Percentiles rank a stretch among this genome's conserved stretches.
Evolutionary conservation across 64 coral and sea anemone species (phyloP).

Genomic region (Pocillopora verrucosa): DNA sequence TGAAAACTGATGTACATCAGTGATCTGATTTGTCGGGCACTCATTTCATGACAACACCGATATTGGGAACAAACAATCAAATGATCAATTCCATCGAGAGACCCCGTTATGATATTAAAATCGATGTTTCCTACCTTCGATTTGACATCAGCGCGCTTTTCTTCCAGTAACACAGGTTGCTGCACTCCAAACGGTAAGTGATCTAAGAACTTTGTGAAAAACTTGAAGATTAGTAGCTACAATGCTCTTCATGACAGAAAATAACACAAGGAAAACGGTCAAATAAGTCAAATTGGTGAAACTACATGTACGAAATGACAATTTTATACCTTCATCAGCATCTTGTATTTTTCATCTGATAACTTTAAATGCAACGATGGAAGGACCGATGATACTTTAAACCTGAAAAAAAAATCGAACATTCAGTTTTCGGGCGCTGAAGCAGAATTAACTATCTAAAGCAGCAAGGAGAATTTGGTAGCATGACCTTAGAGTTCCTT

Average conservation of each 20-base stretch:
- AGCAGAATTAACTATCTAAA: too few relatives aligned
- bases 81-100: too few relatives aligned
- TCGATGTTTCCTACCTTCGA: slow-evolving; percentile 1
- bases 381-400: slow-evolving; percentile 73
- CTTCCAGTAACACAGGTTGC: slow-evolving; percentile 8
- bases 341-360: slow-evolving; percentile 83
- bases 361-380: slow-evolving; percentile 76
- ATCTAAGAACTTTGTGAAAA: background rate
- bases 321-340: slow-evolving; percentile 80
- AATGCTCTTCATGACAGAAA: too few relatives aligned
- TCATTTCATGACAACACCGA: too few relatives aligned
- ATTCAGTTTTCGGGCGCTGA: background rate
- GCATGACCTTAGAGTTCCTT: too few relatives aligned
- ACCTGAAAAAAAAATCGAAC: slow-evolving; percentile 36
- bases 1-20: too few relatives aligned
- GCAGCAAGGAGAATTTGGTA: too few relatives aligned
- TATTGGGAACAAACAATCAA: too few relatives aligned
- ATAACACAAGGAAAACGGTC: too few relatives aligned
- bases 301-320: background rate
- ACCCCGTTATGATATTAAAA: too few relatives aligned
- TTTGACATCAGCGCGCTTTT: background rate
- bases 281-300: background rate
- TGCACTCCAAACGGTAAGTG: slow-evolving; percentile 18
- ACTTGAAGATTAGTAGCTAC: background rate
- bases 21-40: too few relatives aligned